These are phyloP conservation scores for Falco biarmicus DNA, from an alignment of 2,797 vertebrate genomes.

Conservation along the genomic window DNA sequence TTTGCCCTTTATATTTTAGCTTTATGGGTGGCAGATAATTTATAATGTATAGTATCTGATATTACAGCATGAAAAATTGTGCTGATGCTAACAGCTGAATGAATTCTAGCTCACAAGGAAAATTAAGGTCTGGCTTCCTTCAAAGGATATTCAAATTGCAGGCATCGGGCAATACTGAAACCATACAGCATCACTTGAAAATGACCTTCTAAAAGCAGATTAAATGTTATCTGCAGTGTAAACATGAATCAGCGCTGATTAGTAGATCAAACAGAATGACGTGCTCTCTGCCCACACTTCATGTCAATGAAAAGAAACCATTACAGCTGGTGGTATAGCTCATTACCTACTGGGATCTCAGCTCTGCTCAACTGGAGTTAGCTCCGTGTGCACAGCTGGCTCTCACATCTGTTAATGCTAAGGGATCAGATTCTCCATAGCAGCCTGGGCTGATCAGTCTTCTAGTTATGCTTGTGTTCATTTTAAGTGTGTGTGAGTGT, in stretches of 20 bases:
- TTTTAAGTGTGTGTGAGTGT: neutral
- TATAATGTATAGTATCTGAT: neutral
- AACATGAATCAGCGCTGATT: slow-evolving; percentile 38
- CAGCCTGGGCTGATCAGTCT: neutral
- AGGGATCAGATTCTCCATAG: neutral
- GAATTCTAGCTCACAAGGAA: neutral
- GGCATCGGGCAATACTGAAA: neutral
- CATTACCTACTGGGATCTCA: neutral
- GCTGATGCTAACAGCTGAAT: neutral
- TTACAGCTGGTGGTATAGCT: neutral
- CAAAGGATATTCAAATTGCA: neutral
- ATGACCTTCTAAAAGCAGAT: slow-evolving; percentile 35
- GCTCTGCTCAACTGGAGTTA: neutral
- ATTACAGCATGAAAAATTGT: neutral
- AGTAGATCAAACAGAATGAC: slow-evolving; percentile 10
- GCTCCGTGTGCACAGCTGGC: neutral
- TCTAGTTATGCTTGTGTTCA: neutral
- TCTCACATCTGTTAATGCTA: neutral
- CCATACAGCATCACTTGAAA: neutral
- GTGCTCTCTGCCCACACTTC: slow-evolving; percentile 29
- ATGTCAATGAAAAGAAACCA: neutral
- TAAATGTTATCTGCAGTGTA: neutral
- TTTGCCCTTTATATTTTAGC: neutral
- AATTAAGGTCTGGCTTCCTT: neutral
- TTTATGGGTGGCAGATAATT: neutral